These are phyloP conservation scores for Charaxes varanes DNA, from an alignment of 1,140 invertebrate genomes.

Conservation along the genomic window DNA sequence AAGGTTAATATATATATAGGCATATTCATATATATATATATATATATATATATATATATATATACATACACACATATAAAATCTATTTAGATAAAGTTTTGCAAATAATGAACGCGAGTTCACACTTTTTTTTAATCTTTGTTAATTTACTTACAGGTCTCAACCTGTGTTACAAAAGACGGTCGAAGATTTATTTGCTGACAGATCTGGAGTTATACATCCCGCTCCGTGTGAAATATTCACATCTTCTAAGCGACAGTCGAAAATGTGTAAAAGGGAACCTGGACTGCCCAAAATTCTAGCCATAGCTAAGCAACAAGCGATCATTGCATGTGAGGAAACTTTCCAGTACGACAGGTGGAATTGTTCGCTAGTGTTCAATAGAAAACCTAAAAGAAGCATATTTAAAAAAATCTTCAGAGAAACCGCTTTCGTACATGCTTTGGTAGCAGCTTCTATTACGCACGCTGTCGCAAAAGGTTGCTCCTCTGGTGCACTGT, in stretches of 20 bases:
- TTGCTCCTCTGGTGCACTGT: slow-evolving; percentile 81
- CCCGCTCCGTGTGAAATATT: slow-evolving; percentile 46
- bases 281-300: slow-evolving; percentile 71
- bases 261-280: slow-evolving; percentile 71
- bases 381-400: slow-evolving; percentile 68
- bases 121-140: too few species aligned
- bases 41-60: too few species aligned
- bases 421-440: slow-evolving; percentile 88
- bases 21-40: too few species aligned
- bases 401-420: slow-evolving; percentile 78
- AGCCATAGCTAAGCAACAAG: slow-evolving; percentile 70
- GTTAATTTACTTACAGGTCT: slow-evolving; percentile 43
- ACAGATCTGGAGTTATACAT: slow-evolving; percentile 42
- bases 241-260: slow-evolving; percentile 40
- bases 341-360: slow-evolving; percentile 77
- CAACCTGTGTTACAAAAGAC: slow-evolving; percentile 54
- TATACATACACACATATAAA: too few species aligned
- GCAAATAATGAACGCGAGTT: too few species aligned
- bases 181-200: slow-evolving; percentile 48
- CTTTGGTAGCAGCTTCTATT: slow-evolving; percentile 83
- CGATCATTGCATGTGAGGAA: slow-evolving; percentile 74
- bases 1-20: too few species aligned
- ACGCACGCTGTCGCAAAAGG: slow-evolving; percentile 83
- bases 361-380: slow-evolving; percentile 75
- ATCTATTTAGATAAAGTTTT: too few species aligned